phyloP scores from a whole-genome alignment of 2,797 vertebrate genomes.

The Gadopsis bispinosus region DNA sequence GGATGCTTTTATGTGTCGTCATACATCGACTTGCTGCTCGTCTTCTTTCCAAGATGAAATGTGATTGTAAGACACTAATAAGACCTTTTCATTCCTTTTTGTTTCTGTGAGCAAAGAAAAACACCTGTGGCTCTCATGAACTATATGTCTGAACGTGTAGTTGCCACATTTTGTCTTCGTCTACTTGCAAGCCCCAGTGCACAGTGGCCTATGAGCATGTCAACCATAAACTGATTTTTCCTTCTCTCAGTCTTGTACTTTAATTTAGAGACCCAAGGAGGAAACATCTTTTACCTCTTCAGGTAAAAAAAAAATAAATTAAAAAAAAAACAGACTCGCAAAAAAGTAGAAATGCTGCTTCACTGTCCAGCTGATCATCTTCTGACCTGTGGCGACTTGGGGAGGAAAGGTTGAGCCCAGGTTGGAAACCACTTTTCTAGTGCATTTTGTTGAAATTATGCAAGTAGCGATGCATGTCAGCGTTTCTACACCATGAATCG shows the following conservation, averaged over 20 bases:
- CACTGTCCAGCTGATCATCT: not conserved
- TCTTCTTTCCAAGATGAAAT: not conserved
- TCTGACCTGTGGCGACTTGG: not conserved
- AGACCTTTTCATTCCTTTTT: not conserved
- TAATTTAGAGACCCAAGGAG: not conserved
- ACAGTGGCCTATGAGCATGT: not conserved
- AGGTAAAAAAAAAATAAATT: too few relatives aligned
- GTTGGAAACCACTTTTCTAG: too few relatives aligned
- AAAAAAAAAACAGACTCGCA: too few relatives aligned
- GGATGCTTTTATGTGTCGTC: slow-evolving; percentile 8
- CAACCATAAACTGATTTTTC: not conserved
- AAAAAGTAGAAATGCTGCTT: not conserved
- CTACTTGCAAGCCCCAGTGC: too few relatives aligned
- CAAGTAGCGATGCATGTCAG: not conserved
- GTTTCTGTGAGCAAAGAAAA: not conserved
- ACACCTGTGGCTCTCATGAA: not conserved
- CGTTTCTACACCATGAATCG: not conserved
- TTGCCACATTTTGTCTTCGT: not conserved
- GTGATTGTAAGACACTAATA: not conserved
- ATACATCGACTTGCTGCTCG: not conserved
- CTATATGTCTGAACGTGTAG: not conserved
- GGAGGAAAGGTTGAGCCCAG: not conserved
- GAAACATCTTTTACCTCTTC: not conserved
- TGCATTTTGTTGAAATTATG: not conserved
- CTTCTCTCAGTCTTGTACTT: not conserved